Conservation (phyloP, 2,888 invertebrate genomes). For the Muscina levida region DNA sequence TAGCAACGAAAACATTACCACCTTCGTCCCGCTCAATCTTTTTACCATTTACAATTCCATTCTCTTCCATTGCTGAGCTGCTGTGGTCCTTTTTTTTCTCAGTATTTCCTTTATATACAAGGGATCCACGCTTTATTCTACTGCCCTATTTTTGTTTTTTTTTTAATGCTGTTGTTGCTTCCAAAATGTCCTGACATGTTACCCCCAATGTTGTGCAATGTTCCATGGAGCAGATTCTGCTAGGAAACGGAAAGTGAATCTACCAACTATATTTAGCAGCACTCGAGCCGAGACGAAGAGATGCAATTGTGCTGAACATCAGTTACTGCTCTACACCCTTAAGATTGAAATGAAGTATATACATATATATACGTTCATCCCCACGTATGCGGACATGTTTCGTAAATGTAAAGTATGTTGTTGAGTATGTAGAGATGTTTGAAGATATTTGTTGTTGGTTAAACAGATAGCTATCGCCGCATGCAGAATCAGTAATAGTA, state of each 20-base stretch:
- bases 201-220: not conserved
- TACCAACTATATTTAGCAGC: not conserved
- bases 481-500: not conserved
- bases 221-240: not conserved
- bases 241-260: not conserved
- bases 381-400: not conserved
- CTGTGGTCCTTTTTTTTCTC: not conserved
- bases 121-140: no score
- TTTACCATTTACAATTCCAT: not conserved
- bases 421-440: not conserved
- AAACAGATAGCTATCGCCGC: not conserved
- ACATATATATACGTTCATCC: no score
- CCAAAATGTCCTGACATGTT: not conserved
- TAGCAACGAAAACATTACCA: constrained; percentile 14
- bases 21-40: not conserved
- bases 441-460: not conserved
- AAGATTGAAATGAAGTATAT: not conserved
- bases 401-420: not conserved
- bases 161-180: not conserved
- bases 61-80: not conserved
- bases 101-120: not conserved
- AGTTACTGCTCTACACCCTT: not conserved
- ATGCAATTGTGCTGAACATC: constrained; percentile 24
- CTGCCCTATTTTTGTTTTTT: not conserved
- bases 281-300: not conserved